Conservation (phyloP, 2,113 vertebrate genomes). For the Andinoacara biseriatus region DNA sequence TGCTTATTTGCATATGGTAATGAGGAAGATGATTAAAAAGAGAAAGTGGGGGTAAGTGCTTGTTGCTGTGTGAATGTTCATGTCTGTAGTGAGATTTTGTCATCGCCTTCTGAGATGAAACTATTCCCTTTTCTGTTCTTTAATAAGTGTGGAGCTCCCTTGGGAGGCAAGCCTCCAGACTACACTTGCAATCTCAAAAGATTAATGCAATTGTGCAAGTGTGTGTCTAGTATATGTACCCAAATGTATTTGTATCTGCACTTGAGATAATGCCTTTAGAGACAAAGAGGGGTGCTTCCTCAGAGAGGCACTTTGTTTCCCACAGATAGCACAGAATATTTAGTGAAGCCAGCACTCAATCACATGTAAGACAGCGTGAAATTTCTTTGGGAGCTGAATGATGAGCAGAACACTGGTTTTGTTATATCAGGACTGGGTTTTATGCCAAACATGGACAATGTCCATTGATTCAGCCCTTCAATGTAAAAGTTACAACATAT, state of each 20-base stretch:
- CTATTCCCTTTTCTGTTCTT: constrained; percentile 40
- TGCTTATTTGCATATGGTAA: constrained; percentile 71
- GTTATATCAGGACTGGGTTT: constrained; percentile 27
- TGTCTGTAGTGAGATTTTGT: constrained; percentile 22
- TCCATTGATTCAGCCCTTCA: constrained; percentile 15
- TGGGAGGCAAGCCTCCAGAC: constrained; percentile 22
- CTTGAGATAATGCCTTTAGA: constrained; percentile 31
- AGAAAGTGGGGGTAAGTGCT: constrained; percentile 44
- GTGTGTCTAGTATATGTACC: constrained; percentile 16
- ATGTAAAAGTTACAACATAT: not conserved
- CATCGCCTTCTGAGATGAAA: constrained; percentile 21
- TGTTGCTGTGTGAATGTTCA: constrained; percentile 30
- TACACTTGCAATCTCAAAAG: constrained; percentile 30
- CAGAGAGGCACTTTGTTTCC: constrained; percentile 32
- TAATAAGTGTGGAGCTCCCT: constrained; percentile 31
- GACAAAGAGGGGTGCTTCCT: constrained; percentile 9
- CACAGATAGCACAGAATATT: constrained; percentile 33
- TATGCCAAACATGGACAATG: constrained; percentile 9
- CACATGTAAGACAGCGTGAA: constrained; percentile 10
- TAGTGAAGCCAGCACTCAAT: constrained; percentile 20
- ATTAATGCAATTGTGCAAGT: constrained; percentile 18
- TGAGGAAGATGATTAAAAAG: constrained; percentile 57
- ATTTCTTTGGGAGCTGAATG: constrained; percentile 29
- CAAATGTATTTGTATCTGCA: constrained; percentile 7
- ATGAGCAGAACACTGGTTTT: constrained; percentile 20